Conservation (phyloP, 1,140 invertebrate genomes). For the Sarcophaga bullata region DNA sequence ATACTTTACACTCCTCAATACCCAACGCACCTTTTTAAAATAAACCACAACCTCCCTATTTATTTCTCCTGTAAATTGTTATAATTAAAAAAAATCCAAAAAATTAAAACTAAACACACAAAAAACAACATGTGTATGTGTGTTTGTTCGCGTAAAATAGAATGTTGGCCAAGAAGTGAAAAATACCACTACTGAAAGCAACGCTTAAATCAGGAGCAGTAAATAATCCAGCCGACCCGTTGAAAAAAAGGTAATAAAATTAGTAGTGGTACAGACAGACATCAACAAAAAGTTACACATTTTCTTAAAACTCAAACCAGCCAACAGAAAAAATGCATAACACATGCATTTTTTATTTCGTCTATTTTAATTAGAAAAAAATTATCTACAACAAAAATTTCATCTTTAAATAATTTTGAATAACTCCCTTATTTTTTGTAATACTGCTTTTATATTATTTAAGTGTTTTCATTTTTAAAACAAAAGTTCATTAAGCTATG, state of each 20-base stretch:
- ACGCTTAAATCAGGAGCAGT: conserved; percentile 51
- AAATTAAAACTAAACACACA: not conserved
- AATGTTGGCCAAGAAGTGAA: conserved; percentile 64
- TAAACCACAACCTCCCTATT: no score
- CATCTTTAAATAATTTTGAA: not conserved
- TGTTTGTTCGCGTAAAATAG: conserved; percentile 42
- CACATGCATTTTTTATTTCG: not conserved
- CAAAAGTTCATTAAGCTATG: conserved; percentile 12
- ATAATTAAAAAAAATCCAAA: not conserved
- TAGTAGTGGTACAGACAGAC: conserved; percentile 19
- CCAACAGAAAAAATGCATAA: not conserved
- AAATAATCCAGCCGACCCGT: not conserved
- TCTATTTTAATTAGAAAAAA: not conserved
- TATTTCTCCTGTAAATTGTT: no score
- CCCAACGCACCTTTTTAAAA: not conserved
- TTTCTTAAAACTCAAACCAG: not conserved
- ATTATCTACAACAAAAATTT: not conserved
- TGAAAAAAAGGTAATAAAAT: not conserved
- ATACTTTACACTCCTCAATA: not conserved
- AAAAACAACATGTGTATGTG: not conserved
- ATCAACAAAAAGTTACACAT: conserved; percentile 11
- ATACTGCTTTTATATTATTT: not conserved
- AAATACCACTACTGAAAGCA: conserved; percentile 65
- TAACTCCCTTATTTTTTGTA: conserved; percentile 21
- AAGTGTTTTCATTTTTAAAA: conserved; percentile 1